phyloP scores from a whole-genome alignment of 2,797 vertebrate species.

The Luscinia luscinia region DNA sequence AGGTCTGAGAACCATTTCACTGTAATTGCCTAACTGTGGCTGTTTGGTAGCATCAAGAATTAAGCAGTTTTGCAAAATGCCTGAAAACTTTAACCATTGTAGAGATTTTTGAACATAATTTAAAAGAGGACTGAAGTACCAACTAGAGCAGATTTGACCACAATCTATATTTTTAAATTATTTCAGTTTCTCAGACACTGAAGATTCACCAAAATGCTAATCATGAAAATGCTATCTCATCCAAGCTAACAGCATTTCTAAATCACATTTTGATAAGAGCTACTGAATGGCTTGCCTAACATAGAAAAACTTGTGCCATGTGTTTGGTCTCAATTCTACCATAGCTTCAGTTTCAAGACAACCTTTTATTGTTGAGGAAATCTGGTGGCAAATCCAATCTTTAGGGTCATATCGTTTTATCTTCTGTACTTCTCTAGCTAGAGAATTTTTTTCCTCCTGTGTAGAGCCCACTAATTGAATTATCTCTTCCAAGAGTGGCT shows the following conservation, averaged over 20 bases:
- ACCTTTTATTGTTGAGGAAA: neutral
- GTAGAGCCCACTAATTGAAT: neutral
- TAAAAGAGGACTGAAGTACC: neutral
- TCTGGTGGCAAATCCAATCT: neutral
- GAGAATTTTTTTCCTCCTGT: neutral
- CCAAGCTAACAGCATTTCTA: neutral
- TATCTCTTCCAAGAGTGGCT: neutral
- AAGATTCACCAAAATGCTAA: neutral
- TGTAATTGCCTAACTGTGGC: neutral
- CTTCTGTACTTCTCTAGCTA: neutral
- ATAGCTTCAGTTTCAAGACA: neutral
- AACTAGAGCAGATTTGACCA: neutral
- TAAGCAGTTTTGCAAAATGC: neutral
- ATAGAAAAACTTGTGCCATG: neutral
- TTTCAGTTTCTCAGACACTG: neutral
- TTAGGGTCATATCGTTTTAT: neutral
- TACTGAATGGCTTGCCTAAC: neutral
- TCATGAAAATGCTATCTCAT: neutral
- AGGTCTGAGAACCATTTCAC: neutral
- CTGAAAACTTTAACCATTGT: neutral
- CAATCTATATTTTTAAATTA: neutral
- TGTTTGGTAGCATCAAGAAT: neutral
- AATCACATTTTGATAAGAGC: neutral
- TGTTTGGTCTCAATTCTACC: neutral
- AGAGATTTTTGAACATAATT: neutral